Base-by-base conservation (phyloP, 37 sponge, comb jelly and placozoan genomes). In the Corticium candelabrum region DNA sequence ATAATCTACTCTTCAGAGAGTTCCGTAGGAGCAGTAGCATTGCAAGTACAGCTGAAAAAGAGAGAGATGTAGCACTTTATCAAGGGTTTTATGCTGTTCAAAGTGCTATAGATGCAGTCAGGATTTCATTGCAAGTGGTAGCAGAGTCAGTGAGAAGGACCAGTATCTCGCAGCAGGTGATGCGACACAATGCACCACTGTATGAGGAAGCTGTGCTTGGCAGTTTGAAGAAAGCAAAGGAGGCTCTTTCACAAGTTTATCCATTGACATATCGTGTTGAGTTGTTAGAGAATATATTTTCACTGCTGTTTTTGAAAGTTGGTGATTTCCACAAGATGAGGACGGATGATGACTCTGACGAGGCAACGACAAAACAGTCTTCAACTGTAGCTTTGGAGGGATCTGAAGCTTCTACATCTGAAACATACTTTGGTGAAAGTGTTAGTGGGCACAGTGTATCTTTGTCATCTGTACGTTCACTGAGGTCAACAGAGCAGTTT, bases 201-300 rank as follows among this genome's bases (percentile, higher is more conserved):
- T n/a, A n/a, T n/a, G n/a, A n/a, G n/a, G n/a, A n/a, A n/a, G n/a
- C n/a, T n/a, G 84, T 90, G 27, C 3, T 40, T 0, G 74, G 68
- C 5, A 85, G 34, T 39, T 68, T 95, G 1, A 84, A 92, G 50
- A 71, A 87, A 50, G 93, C 88, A 7, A 89, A 83, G 78, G 38
- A 78, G 34, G 83, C 79, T 77, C 32, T 95, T 40, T 78, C 85
- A 11, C 73, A 39, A 1, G 35, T 92, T 3, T 70, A 73, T 3
- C 93, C 96, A 30, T 85, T 87, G 50, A 80, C 79, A 77, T 95
- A 77, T 37, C 87, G 90, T 1, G 81, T 95, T n/a, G 96, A 95
- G 68, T 78, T 95, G 7, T 67, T 95, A 76, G 96, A 95, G 80
- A 83, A 95, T 76, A 87, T 95, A 1, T 95, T 92, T 56, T 91